Evolutionary conservation across 1,140 invertebrate species (phyloP).

Genomic region (Parapsyche elsis): DNA sequence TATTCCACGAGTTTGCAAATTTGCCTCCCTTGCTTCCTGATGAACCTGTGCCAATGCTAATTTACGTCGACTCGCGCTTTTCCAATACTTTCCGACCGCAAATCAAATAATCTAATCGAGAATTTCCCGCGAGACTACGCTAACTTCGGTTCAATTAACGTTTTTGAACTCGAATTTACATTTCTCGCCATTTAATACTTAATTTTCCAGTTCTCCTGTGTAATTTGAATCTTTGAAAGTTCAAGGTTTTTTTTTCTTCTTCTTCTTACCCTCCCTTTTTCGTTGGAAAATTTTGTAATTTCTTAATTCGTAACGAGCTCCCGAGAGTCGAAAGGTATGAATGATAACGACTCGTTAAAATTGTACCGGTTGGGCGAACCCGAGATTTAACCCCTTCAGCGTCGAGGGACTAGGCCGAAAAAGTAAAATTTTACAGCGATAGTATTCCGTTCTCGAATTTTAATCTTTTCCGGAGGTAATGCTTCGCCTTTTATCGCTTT

Average conservation of each 20-base stretch:
- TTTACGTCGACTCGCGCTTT: background rate
- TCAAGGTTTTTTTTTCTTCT: background rate
- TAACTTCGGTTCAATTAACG: background rate
- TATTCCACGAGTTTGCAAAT: no score
- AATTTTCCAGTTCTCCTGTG: background rate
- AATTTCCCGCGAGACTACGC: constrained; percentile 22
- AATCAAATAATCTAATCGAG: constrained; percentile 12
- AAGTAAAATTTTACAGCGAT: no score
- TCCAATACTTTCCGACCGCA: constrained; percentile 15
- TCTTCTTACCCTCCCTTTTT: background rate
- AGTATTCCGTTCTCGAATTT: no score
- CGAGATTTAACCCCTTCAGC: background rate
- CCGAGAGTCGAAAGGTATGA: background rate
- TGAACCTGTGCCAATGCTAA: background rate
- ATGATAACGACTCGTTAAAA: constrained; percentile 5
- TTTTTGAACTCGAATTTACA: background rate
- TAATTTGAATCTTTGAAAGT: background rate
- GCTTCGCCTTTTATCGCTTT: no score
- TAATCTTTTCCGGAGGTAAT: no score
- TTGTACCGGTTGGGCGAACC: background rate
- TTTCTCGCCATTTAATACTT: background rate
- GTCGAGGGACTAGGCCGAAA: no score
- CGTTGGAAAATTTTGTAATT: background rate
- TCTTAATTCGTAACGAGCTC: background rate
- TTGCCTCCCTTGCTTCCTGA: no score